Conservation (phyloP, 2,797 vertebrate species). For the Loris lydekkerianus region DNA sequence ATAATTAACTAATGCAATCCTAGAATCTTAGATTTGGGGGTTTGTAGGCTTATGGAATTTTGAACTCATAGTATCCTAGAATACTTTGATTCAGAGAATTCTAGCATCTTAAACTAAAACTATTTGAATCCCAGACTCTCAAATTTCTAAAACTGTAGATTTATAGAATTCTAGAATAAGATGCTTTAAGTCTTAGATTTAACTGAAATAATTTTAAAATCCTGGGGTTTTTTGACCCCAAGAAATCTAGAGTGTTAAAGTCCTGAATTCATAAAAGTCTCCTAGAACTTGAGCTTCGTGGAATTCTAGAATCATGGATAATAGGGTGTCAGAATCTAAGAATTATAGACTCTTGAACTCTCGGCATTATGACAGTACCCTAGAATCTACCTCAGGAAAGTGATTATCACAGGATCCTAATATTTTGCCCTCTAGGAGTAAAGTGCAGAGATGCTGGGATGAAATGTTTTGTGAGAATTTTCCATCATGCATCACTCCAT, state of each 20-base stretch:
- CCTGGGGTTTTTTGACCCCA: background rate
- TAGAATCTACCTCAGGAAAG: background rate
- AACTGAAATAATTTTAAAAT: conserved; percentile 23
- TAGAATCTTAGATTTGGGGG: background rate
- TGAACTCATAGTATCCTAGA: background rate
- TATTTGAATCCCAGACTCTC: background rate
- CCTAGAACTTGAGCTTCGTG: background rate
- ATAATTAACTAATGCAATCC: rapidly evolving
- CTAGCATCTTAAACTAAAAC: background rate
- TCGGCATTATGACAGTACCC: background rate
- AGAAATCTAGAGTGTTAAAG: background rate
- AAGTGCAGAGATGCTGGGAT: background rate
- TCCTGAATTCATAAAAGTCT: background rate
- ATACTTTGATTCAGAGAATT: background rate
- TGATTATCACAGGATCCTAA: background rate
- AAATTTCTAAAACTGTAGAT: background rate
- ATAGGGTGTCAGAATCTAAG: background rate
- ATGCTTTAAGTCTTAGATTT: conserved; percentile 13
- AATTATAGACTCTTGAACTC: background rate
- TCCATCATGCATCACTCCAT: conserved; percentile 52
- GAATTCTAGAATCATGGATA: background rate
- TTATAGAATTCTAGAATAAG: background rate
- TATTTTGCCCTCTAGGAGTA: background rate
- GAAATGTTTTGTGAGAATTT: conserved; percentile 15
- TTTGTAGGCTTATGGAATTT: background rate